Conservation (phyloP, 2,888 invertebrate species). For the Archips xylosteana region DNA sequence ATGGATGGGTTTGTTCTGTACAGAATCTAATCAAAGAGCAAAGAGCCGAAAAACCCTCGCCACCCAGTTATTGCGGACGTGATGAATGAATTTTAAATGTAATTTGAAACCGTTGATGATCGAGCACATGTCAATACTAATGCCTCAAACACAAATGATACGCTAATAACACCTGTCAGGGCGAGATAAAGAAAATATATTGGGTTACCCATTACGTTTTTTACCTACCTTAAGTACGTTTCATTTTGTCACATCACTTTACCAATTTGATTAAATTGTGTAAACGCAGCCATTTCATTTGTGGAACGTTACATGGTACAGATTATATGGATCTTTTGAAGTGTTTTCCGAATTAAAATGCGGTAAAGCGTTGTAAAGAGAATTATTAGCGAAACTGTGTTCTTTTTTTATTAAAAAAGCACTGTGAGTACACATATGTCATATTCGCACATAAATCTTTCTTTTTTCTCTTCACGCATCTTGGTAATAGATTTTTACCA, state of each 20-base stretch:
- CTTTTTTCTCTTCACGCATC: background rate
- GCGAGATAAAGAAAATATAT: slow-evolving; percentile 47
- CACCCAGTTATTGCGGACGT: slow-evolving; percentile 58
- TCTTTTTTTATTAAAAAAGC: background rate
- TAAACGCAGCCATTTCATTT: slow-evolving; percentile 1
- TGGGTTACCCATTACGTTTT: slow-evolving; percentile 46
- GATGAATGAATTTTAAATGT: slow-evolving; percentile 75
- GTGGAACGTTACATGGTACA: background rate
- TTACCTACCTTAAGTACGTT: slow-evolving; percentile 42
- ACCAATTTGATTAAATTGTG: slow-evolving; percentile 1
- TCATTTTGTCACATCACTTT: slow-evolving; percentile 13
- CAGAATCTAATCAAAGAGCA: slow-evolving; percentile 77
- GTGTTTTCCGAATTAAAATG: background rate
- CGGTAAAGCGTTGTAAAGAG: background rate
- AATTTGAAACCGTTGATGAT: slow-evolving; percentile 68
- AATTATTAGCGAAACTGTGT: background rate
- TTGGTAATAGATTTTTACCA: too few relatives aligned
- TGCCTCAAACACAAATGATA: slow-evolving; percentile 42
- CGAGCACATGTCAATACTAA: slow-evolving; percentile 53
- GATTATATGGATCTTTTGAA: background rate
- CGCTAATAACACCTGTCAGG: slow-evolving; percentile 45
- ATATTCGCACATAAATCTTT: background rate
- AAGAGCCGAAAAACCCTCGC: slow-evolving; percentile 61
- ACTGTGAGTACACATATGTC: background rate
- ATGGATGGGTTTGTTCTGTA: slow-evolving; percentile 73